Base-by-base conservation (phyloP, 2,888 invertebrate genomes). In the Leucania comma region DNA sequence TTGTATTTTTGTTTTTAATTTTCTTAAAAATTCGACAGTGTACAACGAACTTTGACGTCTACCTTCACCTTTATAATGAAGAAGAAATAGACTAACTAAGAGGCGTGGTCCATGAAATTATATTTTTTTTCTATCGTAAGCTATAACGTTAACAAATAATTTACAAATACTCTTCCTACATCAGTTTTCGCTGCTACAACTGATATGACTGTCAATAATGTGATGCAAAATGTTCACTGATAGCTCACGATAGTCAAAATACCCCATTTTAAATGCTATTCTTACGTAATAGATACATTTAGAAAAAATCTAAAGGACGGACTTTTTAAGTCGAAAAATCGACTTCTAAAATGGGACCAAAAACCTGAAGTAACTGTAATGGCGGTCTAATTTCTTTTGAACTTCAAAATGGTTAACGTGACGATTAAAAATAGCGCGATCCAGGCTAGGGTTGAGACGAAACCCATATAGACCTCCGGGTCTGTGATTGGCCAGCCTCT, bases 381-480 rank as follows among this genome's bases (percentile, higher is more conserved):
- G 84, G 86, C 84, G 76, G 69, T 26, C 81, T 97, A 98, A 90
- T 98, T 98, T 89, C 98, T 97, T 93, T 98, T 98, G 90, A 98
- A 96, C 95, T 97, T 98, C 84, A 98, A 96, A 83, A 98, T 98
- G 72, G 98, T 94, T 90, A 98, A 93, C 87, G 98, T 98, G 87
- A 98, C 97, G 80, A 97, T 96, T 88, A 98, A 96, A 93, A 98
- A 98, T 35, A 98, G 94, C 4, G 97, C 96, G 87, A 98, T 98
- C 99, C 99, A 99, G 54, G 97, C 96, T 60, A 98, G 95, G 3
- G 98, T 98, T 50, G 98, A 97, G 1, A 99, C 96, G 93, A 98
- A 99, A 24, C 99, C 99, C 91, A 97, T 97, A 94, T 98, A 99
- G 0, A 99, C 99, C 65, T 98, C 98, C 0, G 97, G 96, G 88